Evolutionary conservation across 2,113 vertebrate species (phyloP).

Genomic region (Conger conger): DNA sequence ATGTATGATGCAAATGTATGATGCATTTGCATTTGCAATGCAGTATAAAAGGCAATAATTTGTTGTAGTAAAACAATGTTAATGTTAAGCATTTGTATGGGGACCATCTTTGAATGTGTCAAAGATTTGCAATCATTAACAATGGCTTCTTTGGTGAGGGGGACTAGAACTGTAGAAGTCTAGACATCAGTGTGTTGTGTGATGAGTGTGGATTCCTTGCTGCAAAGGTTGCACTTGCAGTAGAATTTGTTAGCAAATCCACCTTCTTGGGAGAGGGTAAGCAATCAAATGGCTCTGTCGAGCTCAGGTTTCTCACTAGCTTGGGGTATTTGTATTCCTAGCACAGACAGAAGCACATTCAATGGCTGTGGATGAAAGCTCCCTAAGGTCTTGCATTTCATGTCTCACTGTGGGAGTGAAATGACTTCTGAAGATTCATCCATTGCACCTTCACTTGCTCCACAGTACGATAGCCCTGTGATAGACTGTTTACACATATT

Average conservation of each 20-base stretch:
- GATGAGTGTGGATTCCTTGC: background rate
- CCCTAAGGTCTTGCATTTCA: background rate
- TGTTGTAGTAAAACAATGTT: background rate
- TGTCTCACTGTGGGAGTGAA: background rate
- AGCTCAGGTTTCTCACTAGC: background rate
- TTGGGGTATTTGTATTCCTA: background rate
- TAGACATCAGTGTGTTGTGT: background rate
- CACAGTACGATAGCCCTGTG: background rate
- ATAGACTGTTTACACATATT: background rate
- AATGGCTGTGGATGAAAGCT: background rate
- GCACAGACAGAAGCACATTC: background rate
- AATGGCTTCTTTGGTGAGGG: background rate
- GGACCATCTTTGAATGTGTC: too few species aligned
- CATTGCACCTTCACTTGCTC: background rate
- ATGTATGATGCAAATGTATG: too few species aligned
- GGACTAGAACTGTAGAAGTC: background rate
- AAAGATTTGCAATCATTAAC: too few species aligned
- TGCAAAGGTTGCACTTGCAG: background rate
- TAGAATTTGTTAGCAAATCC: background rate
- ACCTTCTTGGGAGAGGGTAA: background rate
- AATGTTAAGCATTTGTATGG: background rate
- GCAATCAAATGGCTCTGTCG: background rate
- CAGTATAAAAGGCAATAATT: too few species aligned
- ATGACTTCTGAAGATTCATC: background rate
- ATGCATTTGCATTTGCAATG: too few species aligned